A percentile compares a stretch with the other conserved stretches of the same genome.
phyloP scores from a whole-genome alignment of 2,113 vertebrate species.

The Proteles cristata region DNA sequence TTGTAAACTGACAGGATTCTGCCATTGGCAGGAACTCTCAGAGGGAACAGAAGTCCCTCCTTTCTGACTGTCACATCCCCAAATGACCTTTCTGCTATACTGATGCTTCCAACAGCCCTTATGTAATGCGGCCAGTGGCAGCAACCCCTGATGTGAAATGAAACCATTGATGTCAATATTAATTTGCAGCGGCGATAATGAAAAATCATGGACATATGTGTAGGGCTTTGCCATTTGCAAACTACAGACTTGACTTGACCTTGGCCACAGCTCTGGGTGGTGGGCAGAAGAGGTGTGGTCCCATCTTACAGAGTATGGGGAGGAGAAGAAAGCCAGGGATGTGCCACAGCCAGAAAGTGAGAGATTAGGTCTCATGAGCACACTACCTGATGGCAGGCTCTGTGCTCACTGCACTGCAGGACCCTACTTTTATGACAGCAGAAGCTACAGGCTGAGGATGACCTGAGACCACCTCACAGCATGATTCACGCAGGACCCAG shows the following conservation, averaged over 20 bases:
- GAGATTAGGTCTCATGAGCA: not conserved
- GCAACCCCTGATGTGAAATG: not conserved
- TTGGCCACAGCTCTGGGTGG: not conserved
- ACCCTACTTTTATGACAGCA: not conserved
- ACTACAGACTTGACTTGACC: not conserved
- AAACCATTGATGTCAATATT: not conserved
- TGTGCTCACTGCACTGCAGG: rapidly evolving
- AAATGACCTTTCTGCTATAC: not conserved
- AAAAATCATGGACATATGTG: not conserved
- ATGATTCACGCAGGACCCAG: not conserved
- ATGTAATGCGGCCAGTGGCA: not conserved
- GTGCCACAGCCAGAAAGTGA: not conserved
- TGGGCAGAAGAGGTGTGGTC: rapidly evolving
- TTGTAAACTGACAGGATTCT: slow-evolving; percentile 31
- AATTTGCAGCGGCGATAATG: not conserved
- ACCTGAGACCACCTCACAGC: not conserved
- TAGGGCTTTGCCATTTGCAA: not conserved
- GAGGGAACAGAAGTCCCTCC: not conserved
- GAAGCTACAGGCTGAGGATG: not conserved
- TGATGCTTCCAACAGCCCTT: not conserved
- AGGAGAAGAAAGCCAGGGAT: not conserved
- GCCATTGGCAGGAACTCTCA: not conserved
- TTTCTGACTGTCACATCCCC: not conserved
- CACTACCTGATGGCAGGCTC: not conserved
- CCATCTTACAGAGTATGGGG: not conserved